Conservation (phyloP, 2,888 invertebrate genomes). For the Drosophila ustulata region DNA sequence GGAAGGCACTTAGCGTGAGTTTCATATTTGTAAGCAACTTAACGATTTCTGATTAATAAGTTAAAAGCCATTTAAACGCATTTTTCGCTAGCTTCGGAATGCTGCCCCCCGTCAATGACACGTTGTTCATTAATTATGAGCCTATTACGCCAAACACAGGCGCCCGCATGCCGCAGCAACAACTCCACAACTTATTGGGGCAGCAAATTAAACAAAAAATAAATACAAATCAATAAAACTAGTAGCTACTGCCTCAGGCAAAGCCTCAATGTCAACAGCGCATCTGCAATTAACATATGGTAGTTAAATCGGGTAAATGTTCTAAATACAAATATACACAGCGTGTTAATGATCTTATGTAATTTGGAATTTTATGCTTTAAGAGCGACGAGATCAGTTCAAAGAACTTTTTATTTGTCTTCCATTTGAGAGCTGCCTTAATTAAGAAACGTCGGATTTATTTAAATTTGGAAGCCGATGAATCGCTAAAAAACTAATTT, state of each 20-base stretch:
- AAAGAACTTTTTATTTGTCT: slow-evolving; percentile 53
- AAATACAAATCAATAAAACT: slow-evolving; percentile 31
- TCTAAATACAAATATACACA: slow-evolving; percentile 50
- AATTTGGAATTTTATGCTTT: slow-evolving; percentile 21
- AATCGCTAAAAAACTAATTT: slow-evolving; percentile 47
- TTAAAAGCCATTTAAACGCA: slow-evolving; percentile 51
- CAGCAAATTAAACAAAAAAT: slow-evolving; percentile 29
- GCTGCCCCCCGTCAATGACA: slow-evolving; percentile 45
- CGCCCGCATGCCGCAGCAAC: slow-evolving; percentile 53
- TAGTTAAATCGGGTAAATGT: slow-evolving; percentile 40
- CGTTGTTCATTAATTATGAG: slow-evolving; percentile 57
- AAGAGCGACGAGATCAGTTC: slow-evolving; percentile 38
- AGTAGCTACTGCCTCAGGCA: slow-evolving; percentile 36
- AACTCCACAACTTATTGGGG: slow-evolving; percentile 31
- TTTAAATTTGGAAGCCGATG: slow-evolving; percentile 51
- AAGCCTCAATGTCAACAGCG: slow-evolving; percentile 54
- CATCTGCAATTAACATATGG: slow-evolving; percentile 58
- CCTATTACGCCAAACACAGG: slow-evolving; percentile 29
- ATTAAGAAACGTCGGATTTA: slow-evolving; percentile 53
- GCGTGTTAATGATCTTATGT: slow-evolving; percentile 57
- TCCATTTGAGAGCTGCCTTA: slow-evolving; percentile 26
- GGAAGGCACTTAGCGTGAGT: slow-evolving; percentile 14
- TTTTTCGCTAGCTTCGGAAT: slow-evolving; percentile 46
- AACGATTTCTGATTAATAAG: slow-evolving; percentile 42
- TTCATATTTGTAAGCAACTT: slow-evolving; percentile 14